Evolutionary conservation across 2,888 invertebrate species (phyloP), one percentile per base, ranked within the genome.

Genomic region (Macrophya annulata): DNA sequence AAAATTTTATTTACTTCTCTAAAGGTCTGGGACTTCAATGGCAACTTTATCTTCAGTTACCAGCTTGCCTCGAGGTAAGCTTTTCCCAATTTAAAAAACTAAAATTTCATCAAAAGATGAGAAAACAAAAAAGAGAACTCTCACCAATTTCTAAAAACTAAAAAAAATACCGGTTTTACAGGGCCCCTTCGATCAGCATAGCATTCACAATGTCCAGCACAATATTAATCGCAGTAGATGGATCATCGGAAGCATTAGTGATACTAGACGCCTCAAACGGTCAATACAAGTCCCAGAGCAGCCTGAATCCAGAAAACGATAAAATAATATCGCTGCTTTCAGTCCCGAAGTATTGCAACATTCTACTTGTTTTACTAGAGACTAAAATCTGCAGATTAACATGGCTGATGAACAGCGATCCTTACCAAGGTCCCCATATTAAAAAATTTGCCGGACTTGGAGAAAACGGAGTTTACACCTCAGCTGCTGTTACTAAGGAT

Each of bases 401-500:
- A 85, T 93, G 91, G 91, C 21, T 9, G 9, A 84, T 85, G 25
- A 68, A 85, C 3, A 84, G 88, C 5, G 89, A 87, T 40, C 87
- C 89, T 40, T 89, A 91, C 37, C 88, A 90, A 40, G 90, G 87
- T 83, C 92, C 90, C 25, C 88, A 84, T 4, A 90, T 90, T 65
- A 88, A 88, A 51, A 77, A 85, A 37, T 88, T 89, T 82, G 89
- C 89, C 5, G 86, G 86, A 25, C 89, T 91, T 37, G 89, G 90
- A 40, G 87, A 89, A 81, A 86, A 89, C n/a, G 87, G 88, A 4
- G 85, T 86, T 84, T 93, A 91, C 85, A 89, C 90, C 45, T 93
- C 93, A 84, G 94, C 94, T 21, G 90, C 94, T 3, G 89, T 94
- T 43, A 94, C 94, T 4, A 90, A 93, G 62, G 94, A 94, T 88